Evolutionary conservation across 2,113 vertebrate species (phyloP).

Genomic region (Riparia riparia): DNA sequence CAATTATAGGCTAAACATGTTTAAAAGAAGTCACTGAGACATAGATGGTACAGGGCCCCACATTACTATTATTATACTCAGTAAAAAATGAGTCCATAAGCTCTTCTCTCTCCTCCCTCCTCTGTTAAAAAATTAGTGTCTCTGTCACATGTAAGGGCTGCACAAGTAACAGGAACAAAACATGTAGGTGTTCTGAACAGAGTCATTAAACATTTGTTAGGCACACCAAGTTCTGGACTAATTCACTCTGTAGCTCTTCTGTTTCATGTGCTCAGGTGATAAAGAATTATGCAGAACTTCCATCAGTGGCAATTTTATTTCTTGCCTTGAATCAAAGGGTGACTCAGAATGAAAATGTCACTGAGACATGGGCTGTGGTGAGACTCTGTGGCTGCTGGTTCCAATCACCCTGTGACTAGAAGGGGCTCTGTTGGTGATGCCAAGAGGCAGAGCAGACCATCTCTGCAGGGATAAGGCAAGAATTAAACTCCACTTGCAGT

Average conservation of each 20-base stretch:
- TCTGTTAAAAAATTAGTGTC: conserved; percentile 50
- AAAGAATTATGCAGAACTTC: conserved; percentile 8
- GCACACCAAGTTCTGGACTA: conserved; percentile 49
- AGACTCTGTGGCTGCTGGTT: neutral
- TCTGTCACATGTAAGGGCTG: conserved; percentile 51
- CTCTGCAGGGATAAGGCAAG: neutral
- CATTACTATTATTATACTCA: neutral
- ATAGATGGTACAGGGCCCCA: neutral
- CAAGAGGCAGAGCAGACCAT: neutral
- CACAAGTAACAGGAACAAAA: conserved; percentile 64
- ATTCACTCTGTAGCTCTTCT: conserved; percentile 26
- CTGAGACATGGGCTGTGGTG: neutral
- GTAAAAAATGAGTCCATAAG: neutral
- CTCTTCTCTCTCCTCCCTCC: conserved; percentile 14
- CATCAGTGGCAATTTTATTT: neutral
- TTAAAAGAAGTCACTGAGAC: conserved; percentile 9
- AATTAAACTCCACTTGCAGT: neutral
- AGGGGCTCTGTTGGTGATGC: neutral
- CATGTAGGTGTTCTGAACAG: conserved; percentile 67
- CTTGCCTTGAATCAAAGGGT: conserved; percentile 8
- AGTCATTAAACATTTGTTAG: conserved; percentile 67
- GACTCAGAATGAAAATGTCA: conserved; percentile 42
- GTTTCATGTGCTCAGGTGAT: conserved; percentile 49
- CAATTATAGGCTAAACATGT: conserved; percentile 30
- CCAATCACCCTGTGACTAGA: neutral